Evolutionary conservation across 2,113 vertebrate genomes (phyloP).

Genomic region (Elachura formosa): DNA sequence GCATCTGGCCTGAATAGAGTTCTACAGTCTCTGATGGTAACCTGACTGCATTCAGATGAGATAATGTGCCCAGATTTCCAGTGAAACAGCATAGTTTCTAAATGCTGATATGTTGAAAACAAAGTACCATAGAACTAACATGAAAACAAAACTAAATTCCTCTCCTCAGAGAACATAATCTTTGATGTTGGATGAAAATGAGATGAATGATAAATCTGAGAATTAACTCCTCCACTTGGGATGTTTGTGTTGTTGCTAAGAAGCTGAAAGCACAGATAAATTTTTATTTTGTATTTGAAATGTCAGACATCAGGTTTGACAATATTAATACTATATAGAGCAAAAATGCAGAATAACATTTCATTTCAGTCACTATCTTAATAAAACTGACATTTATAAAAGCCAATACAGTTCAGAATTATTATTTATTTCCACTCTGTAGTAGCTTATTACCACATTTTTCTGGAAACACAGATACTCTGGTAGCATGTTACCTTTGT

Average conservation of each 20-base stretch:
- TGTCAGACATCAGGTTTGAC: background rate
- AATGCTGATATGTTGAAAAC: background rate
- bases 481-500: background rate
- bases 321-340: background rate
- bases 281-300: background rate
- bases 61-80: background rate
- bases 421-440: background rate
- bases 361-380: background rate
- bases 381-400: background rate
- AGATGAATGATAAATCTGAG: background rate
- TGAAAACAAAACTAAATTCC: background rate
- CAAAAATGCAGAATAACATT: background rate
- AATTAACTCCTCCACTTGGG: background rate
- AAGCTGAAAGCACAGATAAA: background rate
- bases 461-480: background rate
- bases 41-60: constrained; percentile 34
- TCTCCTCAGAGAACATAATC: background rate
- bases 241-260: background rate
- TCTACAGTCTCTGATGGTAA: constrained; percentile 65
- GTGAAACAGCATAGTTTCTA: background rate
- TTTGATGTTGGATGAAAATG: background rate
- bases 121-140: background rate
- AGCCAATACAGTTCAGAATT: background rate
- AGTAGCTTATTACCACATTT: background rate
- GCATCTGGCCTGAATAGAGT: constrained; percentile 77